phyloP scores from a whole-genome alignment of 2,113 vertebrate genomes.

The Baryphthengus martii region DNA sequence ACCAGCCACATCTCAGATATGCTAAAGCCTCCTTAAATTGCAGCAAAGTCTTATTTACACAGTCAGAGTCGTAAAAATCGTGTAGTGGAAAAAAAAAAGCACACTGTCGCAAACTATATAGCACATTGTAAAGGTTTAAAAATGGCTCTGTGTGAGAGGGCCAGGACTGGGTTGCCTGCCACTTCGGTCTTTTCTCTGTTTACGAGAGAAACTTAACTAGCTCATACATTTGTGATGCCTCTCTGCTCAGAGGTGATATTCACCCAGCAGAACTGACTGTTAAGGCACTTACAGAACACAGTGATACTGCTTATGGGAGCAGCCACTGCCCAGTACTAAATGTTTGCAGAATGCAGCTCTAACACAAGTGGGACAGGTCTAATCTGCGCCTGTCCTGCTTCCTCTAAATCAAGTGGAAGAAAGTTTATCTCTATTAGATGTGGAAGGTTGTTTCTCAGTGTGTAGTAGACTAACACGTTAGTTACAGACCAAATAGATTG shows the following conservation, averaged over 20 bases:
- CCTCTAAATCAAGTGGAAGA: slow-evolving; percentile 1
- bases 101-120: background rate
- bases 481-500: slow-evolving; percentile 12
- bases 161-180: background rate
- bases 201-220: background rate
- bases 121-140: background rate
- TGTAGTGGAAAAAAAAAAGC: background rate
- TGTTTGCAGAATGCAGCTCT: background rate
- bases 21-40: background rate
- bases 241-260: background rate
- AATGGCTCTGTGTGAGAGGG: background rate
- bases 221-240: background rate
- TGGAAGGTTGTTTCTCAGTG: slow-evolving; percentile 17
- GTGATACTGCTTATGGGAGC: background rate
- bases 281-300: background rate
- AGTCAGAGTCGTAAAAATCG: background rate
- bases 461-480: slow-evolving; percentile 45
- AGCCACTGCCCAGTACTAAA: background rate
- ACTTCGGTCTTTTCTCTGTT: slow-evolving; percentile 6
- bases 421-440: slow-evolving; percentile 46
- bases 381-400: background rate
- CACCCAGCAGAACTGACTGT: background rate
- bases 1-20: background rate
- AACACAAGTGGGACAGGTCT: background rate
- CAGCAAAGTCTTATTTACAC: background rate